Percentiles rank a stretch among this genome's conserved stretches.
These are phyloP conservation scores for Caenorhabditis virilis DNA, from an alignment of 2,888 invertebrate species.

Conservation along the genomic window DNA sequence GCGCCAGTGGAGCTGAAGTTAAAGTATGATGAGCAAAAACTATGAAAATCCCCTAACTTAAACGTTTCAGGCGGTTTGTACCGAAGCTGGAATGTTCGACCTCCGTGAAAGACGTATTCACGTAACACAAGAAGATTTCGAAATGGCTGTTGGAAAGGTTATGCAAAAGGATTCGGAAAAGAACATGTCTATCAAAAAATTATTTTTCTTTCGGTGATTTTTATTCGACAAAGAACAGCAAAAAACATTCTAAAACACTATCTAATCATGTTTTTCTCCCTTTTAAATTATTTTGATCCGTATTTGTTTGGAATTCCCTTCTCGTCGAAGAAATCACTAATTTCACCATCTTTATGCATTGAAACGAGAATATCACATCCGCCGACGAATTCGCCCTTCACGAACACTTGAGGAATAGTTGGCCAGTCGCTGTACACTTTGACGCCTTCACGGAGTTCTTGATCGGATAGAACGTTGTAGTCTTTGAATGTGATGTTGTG, in stretches of 20 bases:
- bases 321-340: conserved; percentile 61
- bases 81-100: conserved; percentile 99
- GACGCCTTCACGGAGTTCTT: conserved; percentile 86
- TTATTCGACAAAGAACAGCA: too few relatives aligned
- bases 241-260: too few relatives aligned
- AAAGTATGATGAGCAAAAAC: too few relatives aligned
- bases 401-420: conserved; percentile 95
- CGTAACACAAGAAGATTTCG: conserved; percentile 99
- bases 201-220: too few relatives aligned
- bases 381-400: conserved; percentile 95
- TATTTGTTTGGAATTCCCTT: conserved; percentile 61
- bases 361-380: conserved; percentile 92
- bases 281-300: conserved; percentile 44
- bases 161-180: conserved; percentile 99
- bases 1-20: conserved; percentile 98
- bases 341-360: conserved; percentile 67
- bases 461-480: conserved; percentile 87
- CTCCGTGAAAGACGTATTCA: conserved; percentile 94
- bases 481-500: conserved; percentile 89
- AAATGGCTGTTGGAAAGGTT: conserved; percentile 99
- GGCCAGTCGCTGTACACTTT: conserved; percentile 97
- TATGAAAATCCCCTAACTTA: too few relatives aligned
- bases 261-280: too few relatives aligned
- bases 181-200: conserved; percentile 99
- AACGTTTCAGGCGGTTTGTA: too few relatives aligned